These are phyloP conservation scores for Lycia hirtaria DNA, from an alignment of 2,888 invertebrate genomes.

Conservation along the genomic window DNA sequence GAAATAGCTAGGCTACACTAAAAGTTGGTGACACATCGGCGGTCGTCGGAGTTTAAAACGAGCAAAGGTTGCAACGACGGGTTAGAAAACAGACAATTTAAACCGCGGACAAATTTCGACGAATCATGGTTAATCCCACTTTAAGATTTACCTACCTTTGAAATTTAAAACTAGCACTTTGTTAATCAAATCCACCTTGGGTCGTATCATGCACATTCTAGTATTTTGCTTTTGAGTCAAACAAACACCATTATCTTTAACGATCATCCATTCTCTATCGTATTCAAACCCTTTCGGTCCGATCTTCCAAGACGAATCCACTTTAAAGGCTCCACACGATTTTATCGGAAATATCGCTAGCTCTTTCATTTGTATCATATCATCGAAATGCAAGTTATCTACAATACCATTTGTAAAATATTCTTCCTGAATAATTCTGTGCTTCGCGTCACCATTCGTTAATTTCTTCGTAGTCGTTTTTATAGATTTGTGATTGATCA, in stretches of 20 bases:
- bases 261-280: slow-evolving; percentile 98
- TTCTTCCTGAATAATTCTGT: slow-evolving; percentile 46
- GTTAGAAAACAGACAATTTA: too few relatives aligned
- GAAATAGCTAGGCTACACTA: too few relatives aligned
- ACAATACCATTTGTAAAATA: slow-evolving; percentile 40
- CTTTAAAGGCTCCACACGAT: slow-evolving; percentile 93
- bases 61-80: too few relatives aligned
- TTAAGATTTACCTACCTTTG: slow-evolving; percentile 76
- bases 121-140: too few relatives aligned
- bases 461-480: slow-evolving; percentile 37
- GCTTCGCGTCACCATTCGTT: slow-evolving; percentile 44
- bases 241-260: slow-evolving; percentile 91
- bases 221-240: slow-evolving; percentile 95
- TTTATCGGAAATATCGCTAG: slow-evolving; percentile 93
- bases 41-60: too few relatives aligned
- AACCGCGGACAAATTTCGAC: too few relatives aligned
- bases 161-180: slow-evolving; percentile 85
- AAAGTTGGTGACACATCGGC: too few relatives aligned
- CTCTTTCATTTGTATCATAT: slow-evolving; percentile 60
- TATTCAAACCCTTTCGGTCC: slow-evolving; percentile 92
- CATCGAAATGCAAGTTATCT: slow-evolving; percentile 41
- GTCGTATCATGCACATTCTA: slow-evolving; percentile 91
- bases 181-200: slow-evolving; percentile 87
- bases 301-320: slow-evolving; percentile 88
- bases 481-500: slow-evolving; percentile 38